Percentiles rank a stretch among this genome's conserved stretches.
Evolutionary conservation across 2,113 vertebrate genomes (phyloP).

Genomic region (Hipposideros armiger): DNA sequence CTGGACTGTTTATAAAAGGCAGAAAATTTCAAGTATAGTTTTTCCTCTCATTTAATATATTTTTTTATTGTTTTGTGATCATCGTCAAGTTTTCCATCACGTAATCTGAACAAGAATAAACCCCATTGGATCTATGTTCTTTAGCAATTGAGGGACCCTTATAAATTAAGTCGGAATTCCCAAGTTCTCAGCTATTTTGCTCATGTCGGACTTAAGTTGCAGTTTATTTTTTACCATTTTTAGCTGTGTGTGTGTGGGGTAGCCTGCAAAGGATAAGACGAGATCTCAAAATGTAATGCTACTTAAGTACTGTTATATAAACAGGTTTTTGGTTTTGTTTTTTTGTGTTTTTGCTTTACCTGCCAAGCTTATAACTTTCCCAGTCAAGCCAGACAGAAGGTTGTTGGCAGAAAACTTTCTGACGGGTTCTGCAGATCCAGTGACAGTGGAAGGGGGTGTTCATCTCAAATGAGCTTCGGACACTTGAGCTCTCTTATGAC

Average conservation of each 20-base stretch:
- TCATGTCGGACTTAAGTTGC: background rate
- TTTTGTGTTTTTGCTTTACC: background rate
- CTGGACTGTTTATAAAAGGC: constrained; percentile 57
- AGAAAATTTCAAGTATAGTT: constrained; percentile 14
- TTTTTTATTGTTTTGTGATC: constrained; percentile 44
- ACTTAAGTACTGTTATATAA: background rate
- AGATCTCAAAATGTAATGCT: background rate
- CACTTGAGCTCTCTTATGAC: background rate
- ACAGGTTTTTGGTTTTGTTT: background rate
- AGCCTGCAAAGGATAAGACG: background rate
- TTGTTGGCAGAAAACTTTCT: background rate
- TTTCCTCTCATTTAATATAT: background rate
- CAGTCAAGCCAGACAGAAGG: background rate
- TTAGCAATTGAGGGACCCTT: background rate
- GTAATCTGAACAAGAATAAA: constrained; percentile 46
- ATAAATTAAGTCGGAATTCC: background rate
- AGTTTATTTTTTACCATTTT: background rate
- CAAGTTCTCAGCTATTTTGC: fast-evolving
- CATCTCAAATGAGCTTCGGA: background rate
- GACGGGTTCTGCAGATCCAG: background rate
- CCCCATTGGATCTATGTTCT: constrained; percentile 19
- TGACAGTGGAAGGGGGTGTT: background rate
- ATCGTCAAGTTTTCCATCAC: constrained; percentile 65
- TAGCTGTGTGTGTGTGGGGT: background rate
- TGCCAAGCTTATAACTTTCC: background rate